These are phyloP conservation scores for Formica aserva DNA, from an alignment of 2,888 invertebrate genomes.

Conservation along the genomic window DNA sequence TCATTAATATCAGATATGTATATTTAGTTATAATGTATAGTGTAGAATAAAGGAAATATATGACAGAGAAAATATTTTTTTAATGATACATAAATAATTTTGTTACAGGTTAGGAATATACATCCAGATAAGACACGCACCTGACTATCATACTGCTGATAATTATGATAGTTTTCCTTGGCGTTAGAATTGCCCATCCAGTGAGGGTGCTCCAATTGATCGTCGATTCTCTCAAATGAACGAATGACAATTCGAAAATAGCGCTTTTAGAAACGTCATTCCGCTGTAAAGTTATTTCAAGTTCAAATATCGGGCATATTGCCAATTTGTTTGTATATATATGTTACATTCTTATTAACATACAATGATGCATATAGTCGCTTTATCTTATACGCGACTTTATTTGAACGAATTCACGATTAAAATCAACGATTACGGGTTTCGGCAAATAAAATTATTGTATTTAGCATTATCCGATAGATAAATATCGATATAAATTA, in stretches of 20 bases:
- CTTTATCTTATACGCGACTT: not conserved
- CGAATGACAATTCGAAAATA: constrained; percentile 4
- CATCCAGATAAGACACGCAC: constrained; percentile 69
- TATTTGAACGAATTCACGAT: not conserved
- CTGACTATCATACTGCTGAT: constrained; percentile 81
- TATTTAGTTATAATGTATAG: not conserved
- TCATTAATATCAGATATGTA: not conserved
- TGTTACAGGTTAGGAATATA: constrained; percentile 72
- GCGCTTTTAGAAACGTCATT: constrained; percentile 24
- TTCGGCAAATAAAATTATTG: not conserved
- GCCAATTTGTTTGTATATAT: not conserved
- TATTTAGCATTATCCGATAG: not conserved
- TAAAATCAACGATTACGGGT: not conserved
- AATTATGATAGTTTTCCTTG: constrained; percentile 77
- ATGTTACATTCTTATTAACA: not conserved
- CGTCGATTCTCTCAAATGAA: constrained; percentile 12
- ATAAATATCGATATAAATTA: not conserved
- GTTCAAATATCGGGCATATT: not conserved
- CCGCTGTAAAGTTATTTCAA: not conserved
- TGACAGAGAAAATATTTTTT: not conserved
- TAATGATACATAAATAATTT: constrained; percentile 8
- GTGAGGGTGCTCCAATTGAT: constrained; percentile 2
- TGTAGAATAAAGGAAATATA: not conserved
- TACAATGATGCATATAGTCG: not conserved
- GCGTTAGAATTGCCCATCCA: constrained; percentile 83